These are phyloP conservation scores for Sebastes matsubarae DNA, from an alignment of 2,797 vertebrate species.

Conservation along the genomic window DNA sequence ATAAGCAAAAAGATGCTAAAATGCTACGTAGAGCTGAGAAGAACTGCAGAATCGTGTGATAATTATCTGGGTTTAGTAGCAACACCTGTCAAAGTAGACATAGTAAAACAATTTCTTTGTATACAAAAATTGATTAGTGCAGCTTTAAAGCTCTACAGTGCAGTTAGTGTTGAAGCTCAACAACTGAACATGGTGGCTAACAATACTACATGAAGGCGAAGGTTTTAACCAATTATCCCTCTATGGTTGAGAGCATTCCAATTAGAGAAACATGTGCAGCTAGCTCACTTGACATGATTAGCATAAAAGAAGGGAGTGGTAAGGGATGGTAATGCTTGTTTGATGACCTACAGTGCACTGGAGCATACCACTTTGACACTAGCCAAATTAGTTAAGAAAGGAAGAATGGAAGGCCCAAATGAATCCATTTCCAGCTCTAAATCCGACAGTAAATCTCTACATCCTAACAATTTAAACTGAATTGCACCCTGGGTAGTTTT, in stretches of 20 bases:
- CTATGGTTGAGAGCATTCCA: constrained; percentile 15
- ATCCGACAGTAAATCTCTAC: neutral
- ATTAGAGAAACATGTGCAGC: constrained; percentile 33
- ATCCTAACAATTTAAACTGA: neutral
- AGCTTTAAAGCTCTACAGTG: neutral
- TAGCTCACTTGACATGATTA: constrained; percentile 34
- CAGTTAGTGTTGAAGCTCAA: neutral
- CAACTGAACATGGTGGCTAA: neutral
- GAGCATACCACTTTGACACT: neutral
- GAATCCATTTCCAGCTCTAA: neutral
- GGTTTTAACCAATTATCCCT: constrained; percentile 23
- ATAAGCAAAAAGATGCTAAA: neutral
- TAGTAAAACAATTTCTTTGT: neutral
- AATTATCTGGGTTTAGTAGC: neutral
- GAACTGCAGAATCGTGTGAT: neutral
- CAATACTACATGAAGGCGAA: neutral
- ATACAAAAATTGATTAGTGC: neutral
- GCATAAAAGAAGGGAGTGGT: constrained; percentile 9
- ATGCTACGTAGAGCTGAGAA: neutral
- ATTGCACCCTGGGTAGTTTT: neutral
- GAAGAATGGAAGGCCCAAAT: neutral
- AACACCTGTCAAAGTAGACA: neutral
- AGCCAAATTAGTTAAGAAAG: neutral
- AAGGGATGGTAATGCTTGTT: constrained; percentile 6
- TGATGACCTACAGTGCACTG: constrained; percentile 14